Evolutionary conservation across 2,797 vertebrate species (phyloP).

Genomic region (Calcarius lapponicus): DNA sequence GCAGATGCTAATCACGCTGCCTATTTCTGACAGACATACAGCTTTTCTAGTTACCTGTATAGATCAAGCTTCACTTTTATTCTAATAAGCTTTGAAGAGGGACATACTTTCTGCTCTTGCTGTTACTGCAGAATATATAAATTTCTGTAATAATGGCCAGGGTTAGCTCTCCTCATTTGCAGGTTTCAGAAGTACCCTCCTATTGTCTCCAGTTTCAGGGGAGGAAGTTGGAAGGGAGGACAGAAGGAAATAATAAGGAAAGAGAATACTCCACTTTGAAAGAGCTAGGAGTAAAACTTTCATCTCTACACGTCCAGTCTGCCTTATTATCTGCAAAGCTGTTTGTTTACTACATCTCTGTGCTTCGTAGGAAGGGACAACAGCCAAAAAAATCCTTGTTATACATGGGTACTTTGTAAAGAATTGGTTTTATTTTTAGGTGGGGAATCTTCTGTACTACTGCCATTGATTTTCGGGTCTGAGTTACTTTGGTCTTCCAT

Average conservation of each 20-base stretch:
- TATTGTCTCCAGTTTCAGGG: not conserved
- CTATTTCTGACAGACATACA: not conserved
- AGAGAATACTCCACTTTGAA: not conserved
- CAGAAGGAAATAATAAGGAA: not conserved
- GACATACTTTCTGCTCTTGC: not conserved
- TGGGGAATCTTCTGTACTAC: not conserved
- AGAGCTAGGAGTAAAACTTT: not conserved
- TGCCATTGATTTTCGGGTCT: not conserved
- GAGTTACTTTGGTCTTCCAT: conserved; percentile 21
- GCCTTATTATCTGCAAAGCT: not conserved
- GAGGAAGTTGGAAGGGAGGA: not conserved
- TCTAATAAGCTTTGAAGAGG: not conserved
- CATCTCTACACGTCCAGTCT: not conserved
- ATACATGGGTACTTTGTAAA: not conserved
- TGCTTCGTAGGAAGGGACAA: not conserved
- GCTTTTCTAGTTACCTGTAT: not conserved
- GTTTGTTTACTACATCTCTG: not conserved
- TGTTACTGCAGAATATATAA: not conserved
- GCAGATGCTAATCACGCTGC: not conserved
- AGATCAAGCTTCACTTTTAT: not conserved
- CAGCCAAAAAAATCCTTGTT: not conserved
- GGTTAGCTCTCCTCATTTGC: not conserved
- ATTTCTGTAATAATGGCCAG: not conserved
- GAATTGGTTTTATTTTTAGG: not conserved
- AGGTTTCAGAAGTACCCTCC: not conserved